A percentile compares a stretch with the other conserved stretches of the same genome.
These are phyloP conservation scores for Hemiprocne comata DNA, from an alignment of 2,113 vertebrate species.

Conservation along the genomic window DNA sequence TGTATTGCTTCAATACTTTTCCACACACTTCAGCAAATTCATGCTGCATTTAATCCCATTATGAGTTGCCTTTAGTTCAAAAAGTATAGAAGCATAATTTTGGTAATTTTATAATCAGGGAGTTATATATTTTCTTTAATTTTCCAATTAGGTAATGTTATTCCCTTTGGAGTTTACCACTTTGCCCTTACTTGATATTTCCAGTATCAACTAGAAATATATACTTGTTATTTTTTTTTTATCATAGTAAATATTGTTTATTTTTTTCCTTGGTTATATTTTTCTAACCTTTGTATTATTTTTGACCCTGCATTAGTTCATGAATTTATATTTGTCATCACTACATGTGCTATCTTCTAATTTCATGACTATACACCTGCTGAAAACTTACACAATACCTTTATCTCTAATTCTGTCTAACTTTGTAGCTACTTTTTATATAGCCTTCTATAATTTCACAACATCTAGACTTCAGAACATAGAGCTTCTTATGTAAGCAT, in stretches of 20 bases:
- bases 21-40: not conserved
- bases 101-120: not conserved
- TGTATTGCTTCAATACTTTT: not conserved
- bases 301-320: not conserved
- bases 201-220: not conserved
- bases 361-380: not conserved
- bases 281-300: not conserved
- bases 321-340: not conserved
- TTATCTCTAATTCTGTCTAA: not conserved
- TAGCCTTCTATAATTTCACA: not conserved
- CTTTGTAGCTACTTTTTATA: not conserved
- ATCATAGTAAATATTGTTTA: not conserved
- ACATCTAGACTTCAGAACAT: not conserved
- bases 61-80: not conserved
- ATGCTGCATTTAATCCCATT: not conserved
- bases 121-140: not conserved
- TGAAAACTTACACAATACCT: not conserved
- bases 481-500: not conserved
- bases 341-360: not conserved
- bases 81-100: not conserved
- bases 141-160: not conserved
- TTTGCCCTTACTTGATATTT: not conserved
- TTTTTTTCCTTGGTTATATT: not conserved
- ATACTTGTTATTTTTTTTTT: not conserved
- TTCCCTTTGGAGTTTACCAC: not conserved